phyloP scores from a whole-genome alignment of 2,797 vertebrate genomes.

The Enteromius mattozi region DNA sequence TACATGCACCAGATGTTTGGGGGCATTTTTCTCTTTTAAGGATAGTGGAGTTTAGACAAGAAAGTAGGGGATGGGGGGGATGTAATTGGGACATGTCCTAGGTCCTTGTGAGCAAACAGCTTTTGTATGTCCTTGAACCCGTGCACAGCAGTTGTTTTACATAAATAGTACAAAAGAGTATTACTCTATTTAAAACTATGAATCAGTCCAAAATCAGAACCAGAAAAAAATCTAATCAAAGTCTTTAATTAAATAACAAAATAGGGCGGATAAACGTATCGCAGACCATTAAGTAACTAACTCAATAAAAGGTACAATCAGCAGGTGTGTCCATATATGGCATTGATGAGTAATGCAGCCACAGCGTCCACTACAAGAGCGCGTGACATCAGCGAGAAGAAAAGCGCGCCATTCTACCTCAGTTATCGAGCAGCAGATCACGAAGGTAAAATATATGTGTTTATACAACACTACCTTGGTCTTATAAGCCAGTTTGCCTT shows the following conservation, averaged over 20 bases:
- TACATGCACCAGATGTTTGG: neutral
- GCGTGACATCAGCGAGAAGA: neutral
- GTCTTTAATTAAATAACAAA: neutral
- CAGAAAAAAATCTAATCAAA: neutral
- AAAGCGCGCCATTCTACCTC: neutral
- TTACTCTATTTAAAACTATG: neutral
- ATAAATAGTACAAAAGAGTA: neutral
- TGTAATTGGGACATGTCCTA: neutral
- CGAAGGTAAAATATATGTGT: neutral
- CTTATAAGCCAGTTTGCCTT: neutral
- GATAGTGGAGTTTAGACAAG: neutral
- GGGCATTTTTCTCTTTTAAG: too few relatives aligned
- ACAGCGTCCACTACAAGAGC: slow-evolving; percentile 14
- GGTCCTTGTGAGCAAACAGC: neutral
- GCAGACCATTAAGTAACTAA: neutral
- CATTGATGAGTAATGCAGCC: neutral
- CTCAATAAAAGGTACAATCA: neutral
- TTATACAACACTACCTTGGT: neutral
- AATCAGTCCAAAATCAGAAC: neutral
- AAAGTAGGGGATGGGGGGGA: neutral
- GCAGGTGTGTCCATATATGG: neutral
- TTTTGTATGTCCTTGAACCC: neutral
- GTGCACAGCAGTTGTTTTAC: neutral
- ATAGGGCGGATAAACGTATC: neutral
- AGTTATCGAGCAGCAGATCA: neutral